Conservation (phyloP, 2,888 invertebrate species). For the Drosophila histrio region DNA sequence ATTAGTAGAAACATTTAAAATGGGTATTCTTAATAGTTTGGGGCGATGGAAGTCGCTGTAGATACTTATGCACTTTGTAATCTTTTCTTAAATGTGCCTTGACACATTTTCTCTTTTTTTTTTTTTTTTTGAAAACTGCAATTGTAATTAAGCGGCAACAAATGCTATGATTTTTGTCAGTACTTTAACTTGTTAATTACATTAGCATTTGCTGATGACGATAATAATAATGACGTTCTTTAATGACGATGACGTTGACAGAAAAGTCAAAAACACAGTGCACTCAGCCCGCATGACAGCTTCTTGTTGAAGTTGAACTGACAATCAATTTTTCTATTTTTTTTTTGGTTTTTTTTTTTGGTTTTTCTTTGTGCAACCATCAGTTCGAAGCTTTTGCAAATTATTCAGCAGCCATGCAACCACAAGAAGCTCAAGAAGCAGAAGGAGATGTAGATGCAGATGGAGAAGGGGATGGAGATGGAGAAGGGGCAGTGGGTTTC, state of each 20-base stretch:
- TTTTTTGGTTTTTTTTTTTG: not conserved
- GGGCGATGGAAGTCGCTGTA: not conserved
- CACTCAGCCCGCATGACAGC: constrained; percentile 24
- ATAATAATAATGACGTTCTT: constrained; percentile 6
- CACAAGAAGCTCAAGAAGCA: not conserved
- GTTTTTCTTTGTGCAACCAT: constrained; percentile 24
- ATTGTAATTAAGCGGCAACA: constrained; percentile 38
- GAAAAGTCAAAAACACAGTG: constrained; percentile 20
- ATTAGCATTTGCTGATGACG: constrained; percentile 50
- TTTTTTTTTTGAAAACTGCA: too few species aligned
- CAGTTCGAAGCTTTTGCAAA: constrained; percentile 18
- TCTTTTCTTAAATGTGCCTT: constrained; percentile 30
- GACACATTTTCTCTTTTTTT: constrained; percentile 65
- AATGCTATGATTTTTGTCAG: constrained; percentile 59
- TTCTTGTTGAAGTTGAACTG: constrained; percentile 35
- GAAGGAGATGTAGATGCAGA: not conserved
- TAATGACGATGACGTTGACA: constrained; percentile 46
- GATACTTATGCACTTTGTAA: constrained; percentile 12
- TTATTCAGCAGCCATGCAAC: constrained; percentile 24
- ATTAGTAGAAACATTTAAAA: not conserved
- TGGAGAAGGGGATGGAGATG: not conserved
- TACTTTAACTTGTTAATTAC: constrained; percentile 69
- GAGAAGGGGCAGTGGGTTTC: constrained; percentile 22
- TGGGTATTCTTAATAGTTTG: not conserved
- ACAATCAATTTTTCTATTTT: constrained; percentile 51